Percentiles rank a stretch among this genome's conserved stretches.
phyloP scores from a whole-genome alignment of 2,113 vertebrate genomes.

The Hymenochirus boettgeri region DNA sequence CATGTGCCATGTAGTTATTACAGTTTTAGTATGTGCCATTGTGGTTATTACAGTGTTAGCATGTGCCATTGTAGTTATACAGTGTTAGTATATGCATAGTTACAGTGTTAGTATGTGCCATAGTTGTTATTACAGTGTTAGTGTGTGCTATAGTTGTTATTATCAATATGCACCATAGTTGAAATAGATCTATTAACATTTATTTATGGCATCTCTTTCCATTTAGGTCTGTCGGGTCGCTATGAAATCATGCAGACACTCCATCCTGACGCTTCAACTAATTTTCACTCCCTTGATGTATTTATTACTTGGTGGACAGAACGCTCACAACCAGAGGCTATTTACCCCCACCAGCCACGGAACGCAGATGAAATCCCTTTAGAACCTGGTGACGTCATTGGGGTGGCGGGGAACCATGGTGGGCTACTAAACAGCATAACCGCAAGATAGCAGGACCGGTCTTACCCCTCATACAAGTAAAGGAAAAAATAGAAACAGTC shows the following conservation, averaged over 20 bases:
- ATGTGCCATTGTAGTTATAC: no score
- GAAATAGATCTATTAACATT: neutral
- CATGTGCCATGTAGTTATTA: no score
- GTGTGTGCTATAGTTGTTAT: no score
- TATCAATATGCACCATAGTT: no score
- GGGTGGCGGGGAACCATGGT: conserved; percentile 97
- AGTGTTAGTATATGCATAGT: no score
- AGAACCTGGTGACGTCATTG: conserved; percentile 91
- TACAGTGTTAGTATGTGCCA: no score
- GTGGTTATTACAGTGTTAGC: no score
- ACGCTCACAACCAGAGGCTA: conserved; percentile 95
- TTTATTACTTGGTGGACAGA: conserved; percentile 98
- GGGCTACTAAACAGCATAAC: conserved; percentile 96
- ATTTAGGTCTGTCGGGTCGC: conserved; percentile 93
- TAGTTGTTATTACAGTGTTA: no score
- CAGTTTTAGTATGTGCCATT: no score
- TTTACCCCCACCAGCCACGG: conserved; percentile 87
- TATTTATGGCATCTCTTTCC: conserved; percentile 25
- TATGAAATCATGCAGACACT: conserved; percentile 98
- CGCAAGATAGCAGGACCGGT: conserved; percentile 91
- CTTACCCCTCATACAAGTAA: conserved; percentile 98
- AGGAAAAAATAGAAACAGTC: conserved; percentile 94
- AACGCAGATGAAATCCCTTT: conserved; percentile 89
- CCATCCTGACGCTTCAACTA: conserved; percentile 91
- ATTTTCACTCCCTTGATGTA: conserved; percentile 94